These are phyloP conservation scores for Plecotus auritus DNA, from an alignment of 2,113 vertebrate species.

Conservation along the genomic window DNA sequence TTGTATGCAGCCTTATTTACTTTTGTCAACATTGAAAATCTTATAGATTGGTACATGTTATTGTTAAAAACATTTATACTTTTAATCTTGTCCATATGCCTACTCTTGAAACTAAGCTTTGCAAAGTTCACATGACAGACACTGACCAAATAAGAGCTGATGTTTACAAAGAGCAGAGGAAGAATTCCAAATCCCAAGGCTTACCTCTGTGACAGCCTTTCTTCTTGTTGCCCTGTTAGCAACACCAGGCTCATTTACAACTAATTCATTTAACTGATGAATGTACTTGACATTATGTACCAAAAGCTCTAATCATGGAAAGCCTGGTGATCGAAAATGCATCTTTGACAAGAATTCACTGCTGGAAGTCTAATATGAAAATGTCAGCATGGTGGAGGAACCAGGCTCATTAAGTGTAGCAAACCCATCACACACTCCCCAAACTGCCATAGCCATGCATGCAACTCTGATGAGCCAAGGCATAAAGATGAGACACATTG, in stretches of 20 bases:
- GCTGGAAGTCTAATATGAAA: slow-evolving; percentile 78
- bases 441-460: not conserved
- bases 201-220: not conserved
- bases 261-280: slow-evolving; percentile 69
- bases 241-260: slow-evolving; percentile 61
- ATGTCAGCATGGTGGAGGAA: slow-evolving; percentile 70
- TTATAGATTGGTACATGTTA: not conserved
- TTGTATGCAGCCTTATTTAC: not conserved
- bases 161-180: not conserved
- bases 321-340: slow-evolving; percentile 72
- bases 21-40: not conserved
- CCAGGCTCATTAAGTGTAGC: slow-evolving; percentile 59
- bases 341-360: slow-evolving; percentile 76
- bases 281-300: slow-evolving; percentile 72
- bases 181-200: not conserved
- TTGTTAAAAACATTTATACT: not conserved
- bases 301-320: slow-evolving; percentile 71
- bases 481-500: not conserved
- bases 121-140: not conserved
- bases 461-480: not conserved
- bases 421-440: slow-evolving; percentile 42
- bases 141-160: not conserved
- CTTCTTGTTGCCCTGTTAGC: slow-evolving; percentile 9
- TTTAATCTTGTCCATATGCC: not conserved
- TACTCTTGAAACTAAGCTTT: not conserved